Conservation (phyloP, 2,113 vertebrate species). For the Cephalopterus ornatus region DNA sequence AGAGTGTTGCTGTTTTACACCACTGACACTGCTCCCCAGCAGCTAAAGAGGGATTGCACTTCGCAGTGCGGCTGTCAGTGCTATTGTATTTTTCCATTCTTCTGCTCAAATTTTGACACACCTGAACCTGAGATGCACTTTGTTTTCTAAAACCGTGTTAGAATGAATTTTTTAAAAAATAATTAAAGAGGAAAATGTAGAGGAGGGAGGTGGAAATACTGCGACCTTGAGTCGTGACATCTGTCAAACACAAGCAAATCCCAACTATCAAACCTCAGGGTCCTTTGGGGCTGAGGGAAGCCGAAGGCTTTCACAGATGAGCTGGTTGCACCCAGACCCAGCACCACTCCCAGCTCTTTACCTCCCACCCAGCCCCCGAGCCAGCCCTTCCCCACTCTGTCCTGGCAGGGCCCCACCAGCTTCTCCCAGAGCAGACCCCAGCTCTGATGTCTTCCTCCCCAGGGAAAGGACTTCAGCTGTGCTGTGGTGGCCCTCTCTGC, state of each 20-base stretch:
- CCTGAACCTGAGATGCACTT: fast-evolving
- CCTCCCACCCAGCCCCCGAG: not conserved
- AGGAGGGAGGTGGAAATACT: not conserved
- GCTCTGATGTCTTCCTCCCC: not conserved
- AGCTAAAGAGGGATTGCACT: not conserved
- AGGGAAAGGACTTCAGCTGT: not conserved
- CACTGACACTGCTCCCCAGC: not conserved
- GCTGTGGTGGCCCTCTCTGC: not conserved
- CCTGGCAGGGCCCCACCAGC: not conserved
- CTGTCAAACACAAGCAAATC: not conserved
- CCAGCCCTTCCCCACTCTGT: not conserved
- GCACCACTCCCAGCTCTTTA: fast-evolving
- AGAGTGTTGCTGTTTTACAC: not conserved
- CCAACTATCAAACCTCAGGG: not conserved
- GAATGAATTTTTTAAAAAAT: not conserved
- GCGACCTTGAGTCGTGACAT: not conserved
- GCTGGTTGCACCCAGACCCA: not conserved
- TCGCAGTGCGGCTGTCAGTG: not conserved
- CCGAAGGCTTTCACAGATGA: not conserved
- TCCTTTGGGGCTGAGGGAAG: not conserved
- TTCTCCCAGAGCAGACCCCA: not conserved
- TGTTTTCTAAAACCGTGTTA: not conserved
- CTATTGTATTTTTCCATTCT: not conserved
- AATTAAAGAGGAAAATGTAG: not conserved
- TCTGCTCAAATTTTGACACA: not conserved